Conservation (phyloP, 23 tunicate genomes). For the Halocynthia aurantium region DNA sequence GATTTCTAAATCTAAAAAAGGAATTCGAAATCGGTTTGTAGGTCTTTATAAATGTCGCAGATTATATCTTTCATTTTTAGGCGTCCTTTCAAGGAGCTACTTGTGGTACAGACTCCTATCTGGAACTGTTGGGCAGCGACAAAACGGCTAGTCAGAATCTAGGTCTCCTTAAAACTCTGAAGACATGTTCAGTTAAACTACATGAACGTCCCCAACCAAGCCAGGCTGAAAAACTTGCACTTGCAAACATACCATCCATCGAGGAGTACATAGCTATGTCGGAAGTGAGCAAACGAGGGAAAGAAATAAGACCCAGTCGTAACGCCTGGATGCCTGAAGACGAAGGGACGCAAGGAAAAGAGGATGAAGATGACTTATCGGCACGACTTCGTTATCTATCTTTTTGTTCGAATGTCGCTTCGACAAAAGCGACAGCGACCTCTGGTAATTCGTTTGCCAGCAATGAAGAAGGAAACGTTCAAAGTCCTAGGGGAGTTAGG, state of each 20-base stretch:
- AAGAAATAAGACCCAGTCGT: background rate
- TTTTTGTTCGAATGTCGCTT: background rate
- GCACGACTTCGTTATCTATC: background rate
- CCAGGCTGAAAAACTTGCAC: no score
- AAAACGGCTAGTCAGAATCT: background rate
- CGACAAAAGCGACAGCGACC: background rate
- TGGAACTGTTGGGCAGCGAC: background rate
- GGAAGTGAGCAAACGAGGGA: background rate
- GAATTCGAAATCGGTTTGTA: no score
- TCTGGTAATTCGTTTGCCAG: background rate
- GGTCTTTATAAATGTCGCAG: no score
- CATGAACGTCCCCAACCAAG: background rate
- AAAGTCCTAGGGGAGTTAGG: no score
- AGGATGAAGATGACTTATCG: background rate
- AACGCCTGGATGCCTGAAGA: slow-evolving; percentile 5
- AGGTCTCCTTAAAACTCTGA: background rate
- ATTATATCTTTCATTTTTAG: no score
- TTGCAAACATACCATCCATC: no score
- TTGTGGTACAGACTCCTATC: background rate
- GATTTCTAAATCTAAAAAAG: no score
- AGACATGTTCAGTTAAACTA: background rate
- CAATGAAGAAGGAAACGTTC: no score
- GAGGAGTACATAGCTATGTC: no score
- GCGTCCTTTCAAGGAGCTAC: background rate
- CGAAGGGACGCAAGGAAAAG: background rate